Evolutionary conservation across 2,888 invertebrate species (phyloP), one percentile per base, ranked within the genome.

Genomic region (Pammene aurita): DNA sequence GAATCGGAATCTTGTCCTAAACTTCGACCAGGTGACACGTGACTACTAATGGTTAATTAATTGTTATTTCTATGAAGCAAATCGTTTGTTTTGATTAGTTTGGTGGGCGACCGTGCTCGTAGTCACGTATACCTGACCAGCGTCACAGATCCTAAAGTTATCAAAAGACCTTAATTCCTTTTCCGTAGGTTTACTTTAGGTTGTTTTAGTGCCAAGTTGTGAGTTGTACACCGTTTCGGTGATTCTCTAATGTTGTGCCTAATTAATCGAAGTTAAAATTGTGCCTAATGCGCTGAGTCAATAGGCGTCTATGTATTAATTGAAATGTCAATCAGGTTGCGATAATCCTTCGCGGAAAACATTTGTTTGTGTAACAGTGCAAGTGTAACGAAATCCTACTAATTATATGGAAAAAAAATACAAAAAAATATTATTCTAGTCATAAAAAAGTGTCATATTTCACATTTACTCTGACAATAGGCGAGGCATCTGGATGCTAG

Each of bases 61-160:
- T 84, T 41, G 73, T 6, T 74, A 76, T 72, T 76, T 75, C 76
- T 73, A 80, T 84, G 78, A 81, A 81, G 72, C 72, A 82, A 86
- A 87, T 87, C 73, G 80, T 82, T 86, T 88, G 86, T 88, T 88
- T 82, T 84, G 82, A 82, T 83, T 77, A 72, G 16, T 69, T 11
- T 34, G 6, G 14, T 64, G 34, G 18, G 44, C 35, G 52, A 71
- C 75, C 80, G 80, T 84, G 84, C 68, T 63, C 14, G 66, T 5
- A 70, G 85, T 86, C 86, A 86, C 85, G 85, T 86, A 85, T 77
- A 78, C 84, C 18, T 16, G 46, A 18, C 66, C 44, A 56, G 10
- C 14, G 7, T 34, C n/a, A 35, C n/a, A 16, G 38, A 6, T 10
- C 5, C n/a, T n/a, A 41, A 41, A 38, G 18, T 18, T 41, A 18